Base-by-base conservation (phyloP, 2,888 invertebrate species). In the Flexamia atlantica region DNA sequence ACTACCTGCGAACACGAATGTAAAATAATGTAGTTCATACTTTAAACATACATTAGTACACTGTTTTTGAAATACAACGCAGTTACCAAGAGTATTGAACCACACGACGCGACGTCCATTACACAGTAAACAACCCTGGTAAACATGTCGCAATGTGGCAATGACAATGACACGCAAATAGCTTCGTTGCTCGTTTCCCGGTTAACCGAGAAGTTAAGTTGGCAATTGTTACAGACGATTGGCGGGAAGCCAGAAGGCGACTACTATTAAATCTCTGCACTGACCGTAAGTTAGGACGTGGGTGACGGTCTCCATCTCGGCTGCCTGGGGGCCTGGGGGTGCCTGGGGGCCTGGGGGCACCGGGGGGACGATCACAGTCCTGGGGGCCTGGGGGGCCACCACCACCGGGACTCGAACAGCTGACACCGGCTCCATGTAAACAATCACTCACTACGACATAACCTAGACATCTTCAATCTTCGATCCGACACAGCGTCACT, bases 201-300 rank as follows among this genome's bases (percentile, higher is more conserved):
- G 25, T 76, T 76, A 76, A 76, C 76, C 40, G 76, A 76, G 50
- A 76, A 17, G 46, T 50, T 76, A 46, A 72, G 76, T 76, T 76
- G 76, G 76, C 76, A 76, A 76, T 76, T 76, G 76, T 76, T 76
- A 46, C 72, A 36, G 50, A 25, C 76, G 46, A 17, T 76, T 76
- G 76, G 76, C 28, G 25, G 40, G 25, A 0, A 10, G 17, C 76
- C 76, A 76, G 40, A n/a, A n/a, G 10, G 4, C 60, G n/a, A n/a
- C 23, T n/a, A 60, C 60, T 53, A 60, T 60, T 60, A 60, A 23
- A 60, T 68, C 32, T 30, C 14, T 17, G 30, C 68, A 20, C 90
- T 90, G 88, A 93, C 92, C 92, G 88, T 92, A 92, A 86, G 92
- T 92, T 87, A 92, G 91, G 88, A 91, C 91, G 89, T 92, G 92